Conservation (phyloP, 2,888 invertebrate species). For the Cyclophora punctaria region DNA sequence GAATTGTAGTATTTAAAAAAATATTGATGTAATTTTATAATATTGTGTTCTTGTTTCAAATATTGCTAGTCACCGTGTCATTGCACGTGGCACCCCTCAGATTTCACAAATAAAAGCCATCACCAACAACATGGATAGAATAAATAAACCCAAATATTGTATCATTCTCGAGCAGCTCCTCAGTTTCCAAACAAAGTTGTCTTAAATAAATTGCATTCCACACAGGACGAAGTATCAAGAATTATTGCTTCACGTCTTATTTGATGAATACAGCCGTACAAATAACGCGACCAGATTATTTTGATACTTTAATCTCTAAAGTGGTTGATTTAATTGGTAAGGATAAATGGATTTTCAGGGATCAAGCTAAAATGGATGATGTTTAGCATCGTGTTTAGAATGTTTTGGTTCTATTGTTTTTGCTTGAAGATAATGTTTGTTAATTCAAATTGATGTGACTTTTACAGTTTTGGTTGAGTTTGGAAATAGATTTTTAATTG, state of each 20-base stretch:
- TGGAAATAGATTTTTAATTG: not conserved
- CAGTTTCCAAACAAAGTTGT: slow-evolving; percentile 33
- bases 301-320: slow-evolving; percentile 20
- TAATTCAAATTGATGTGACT: not conserved
- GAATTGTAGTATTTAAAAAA: too few species aligned
- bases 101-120: too few species aligned
- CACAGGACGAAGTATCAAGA: slow-evolving; percentile 41
- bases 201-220: slow-evolving; percentile 62
- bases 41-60: too few species aligned
- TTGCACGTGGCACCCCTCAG: too few species aligned
- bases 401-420: slow-evolving; percentile 1
- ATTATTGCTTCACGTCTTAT: slow-evolving; percentile 52
- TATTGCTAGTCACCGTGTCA: too few species aligned
- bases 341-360: not conserved
- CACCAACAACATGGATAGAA: too few species aligned
- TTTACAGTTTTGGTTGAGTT: not conserved
- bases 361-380: slow-evolving; percentile 4
- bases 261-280: slow-evolving; percentile 54
- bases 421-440: not conserved
- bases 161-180: too few species aligned
- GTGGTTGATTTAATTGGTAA: slow-evolving; percentile 2
- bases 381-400: slow-evolving; percentile 7
- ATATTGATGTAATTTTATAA: too few species aligned
- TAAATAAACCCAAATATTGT: too few species aligned
- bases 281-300: slow-evolving; percentile 24